Conservation (phyloP, 2,888 invertebrate genomes). For the Drosophila rubida region DNA sequence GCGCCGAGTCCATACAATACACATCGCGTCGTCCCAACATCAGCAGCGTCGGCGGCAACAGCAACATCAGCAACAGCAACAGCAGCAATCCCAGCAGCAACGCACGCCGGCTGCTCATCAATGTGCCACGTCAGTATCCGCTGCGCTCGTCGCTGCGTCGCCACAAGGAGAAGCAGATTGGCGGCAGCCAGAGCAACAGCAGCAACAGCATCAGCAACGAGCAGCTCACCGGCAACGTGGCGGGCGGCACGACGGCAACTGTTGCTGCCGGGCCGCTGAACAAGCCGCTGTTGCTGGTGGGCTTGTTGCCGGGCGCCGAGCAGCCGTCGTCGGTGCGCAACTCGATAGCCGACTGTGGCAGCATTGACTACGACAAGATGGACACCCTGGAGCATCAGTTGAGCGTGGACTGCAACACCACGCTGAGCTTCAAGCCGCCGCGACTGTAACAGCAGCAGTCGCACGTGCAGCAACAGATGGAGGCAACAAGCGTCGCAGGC, state of each 20-base stretch:
- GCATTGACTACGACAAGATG: constrained; percentile 55
- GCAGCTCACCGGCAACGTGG: constrained; percentile 48
- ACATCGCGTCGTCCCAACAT: constrained; percentile 86
- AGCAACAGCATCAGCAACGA: constrained; percentile 66
- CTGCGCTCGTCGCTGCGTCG: constrained; percentile 86
- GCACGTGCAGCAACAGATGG: constrained; percentile 4
- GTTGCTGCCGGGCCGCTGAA: constrained; percentile 46
- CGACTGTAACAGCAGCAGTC: constrained; percentile 71
- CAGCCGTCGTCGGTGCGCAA: constrained; percentile 78
- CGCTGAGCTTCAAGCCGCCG: constrained; percentile 70
- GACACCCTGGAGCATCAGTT: constrained; percentile 68
- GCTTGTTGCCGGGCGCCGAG: constrained; percentile 69
- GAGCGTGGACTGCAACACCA: constrained; percentile 67
- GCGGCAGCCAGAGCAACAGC: constrained; percentile 73
- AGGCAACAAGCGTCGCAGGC: constrained; percentile 35
- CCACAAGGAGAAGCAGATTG: constrained; percentile 86
- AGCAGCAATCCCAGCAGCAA: constrained; percentile 82
- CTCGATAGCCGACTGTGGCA: constrained; percentile 79
- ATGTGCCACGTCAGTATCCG: constrained; percentile 85
- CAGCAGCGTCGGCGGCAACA: constrained; percentile 40
- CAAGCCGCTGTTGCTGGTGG: constrained; percentile 70
- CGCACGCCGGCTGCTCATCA: constrained; percentile 86
- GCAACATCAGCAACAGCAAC: constrained; percentile 30
- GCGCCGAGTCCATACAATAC: constrained; percentile 88
- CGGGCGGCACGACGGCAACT: constrained; percentile 18